phyloP scores from a whole-genome alignment of 2,888 invertebrate species.

The Scaptomyza reducta region DNA sequence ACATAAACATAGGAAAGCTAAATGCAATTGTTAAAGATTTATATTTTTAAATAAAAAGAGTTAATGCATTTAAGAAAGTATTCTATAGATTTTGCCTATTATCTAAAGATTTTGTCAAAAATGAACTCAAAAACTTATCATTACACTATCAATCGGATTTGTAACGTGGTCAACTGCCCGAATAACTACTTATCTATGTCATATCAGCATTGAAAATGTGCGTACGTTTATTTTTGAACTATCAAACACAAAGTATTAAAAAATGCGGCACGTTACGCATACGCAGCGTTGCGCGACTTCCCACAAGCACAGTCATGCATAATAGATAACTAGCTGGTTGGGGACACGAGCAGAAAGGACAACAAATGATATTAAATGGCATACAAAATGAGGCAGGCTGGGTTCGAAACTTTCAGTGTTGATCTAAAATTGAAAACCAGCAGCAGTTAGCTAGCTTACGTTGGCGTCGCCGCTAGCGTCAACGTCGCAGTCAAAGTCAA shows the following conservation, averaged over 20 bases:
- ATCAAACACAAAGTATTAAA: not conserved
- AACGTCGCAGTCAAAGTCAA: conserved; percentile 24
- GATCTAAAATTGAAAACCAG: conserved; percentile 75
- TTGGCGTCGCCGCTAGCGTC: conserved; percentile 24
- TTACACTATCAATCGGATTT: no score
- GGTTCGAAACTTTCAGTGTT: conserved; percentile 45
- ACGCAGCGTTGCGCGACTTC: conserved; percentile 61
- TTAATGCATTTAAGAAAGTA: no score
- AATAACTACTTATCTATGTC: no score
- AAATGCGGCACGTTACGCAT: conserved; percentile 67
- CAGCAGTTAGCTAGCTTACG: conserved; percentile 11
- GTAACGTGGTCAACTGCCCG: no score
- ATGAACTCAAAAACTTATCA: no score
- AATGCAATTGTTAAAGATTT: no score
- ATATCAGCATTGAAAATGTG: not conserved
- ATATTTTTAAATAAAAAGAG: no score
- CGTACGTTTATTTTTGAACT: not conserved
- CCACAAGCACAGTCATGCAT: conserved; percentile 41
- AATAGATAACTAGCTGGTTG: conserved; percentile 51
- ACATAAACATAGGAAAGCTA: no score
- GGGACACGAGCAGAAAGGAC: conserved; percentile 46
- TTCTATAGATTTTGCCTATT: no score
- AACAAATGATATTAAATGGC: conserved; percentile 74
- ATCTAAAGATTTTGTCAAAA: no score
- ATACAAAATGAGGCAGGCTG: conserved; percentile 67